Percentiles rank a stretch among this genome's conserved stretches.
Evolutionary conservation across 2,797 vertebrate species (phyloP).

Genomic region (Limnodromus scolopaceus): DNA sequence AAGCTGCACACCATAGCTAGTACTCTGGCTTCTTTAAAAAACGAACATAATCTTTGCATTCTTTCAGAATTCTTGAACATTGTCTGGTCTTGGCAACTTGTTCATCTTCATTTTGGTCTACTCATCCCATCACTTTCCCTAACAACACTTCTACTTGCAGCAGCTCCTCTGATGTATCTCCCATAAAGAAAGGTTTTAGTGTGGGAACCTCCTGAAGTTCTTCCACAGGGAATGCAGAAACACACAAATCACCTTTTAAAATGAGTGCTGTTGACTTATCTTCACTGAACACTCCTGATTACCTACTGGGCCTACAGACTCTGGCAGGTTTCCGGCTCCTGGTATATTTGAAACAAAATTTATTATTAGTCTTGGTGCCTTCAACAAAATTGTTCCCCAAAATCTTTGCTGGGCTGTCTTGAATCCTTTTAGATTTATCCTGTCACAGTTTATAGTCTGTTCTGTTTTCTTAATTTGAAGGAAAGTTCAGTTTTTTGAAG

Average conservation of each 20-base stretch:
- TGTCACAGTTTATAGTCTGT: not conserved
- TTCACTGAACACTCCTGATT: not conserved
- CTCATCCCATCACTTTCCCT: not conserved
- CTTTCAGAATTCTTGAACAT: not conserved
- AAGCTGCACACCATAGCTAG: not conserved
- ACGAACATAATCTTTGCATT: not conserved
- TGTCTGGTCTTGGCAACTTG: not conserved
- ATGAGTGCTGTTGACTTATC: not conserved
- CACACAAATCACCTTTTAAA: not conserved
- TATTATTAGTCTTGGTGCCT: not conserved
- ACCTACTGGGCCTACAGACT: not conserved
- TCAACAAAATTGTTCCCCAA: not conserved
- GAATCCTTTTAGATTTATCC: not conserved
- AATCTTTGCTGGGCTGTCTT: not conserved
- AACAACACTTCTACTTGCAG: not conserved
- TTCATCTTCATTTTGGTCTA: not conserved
- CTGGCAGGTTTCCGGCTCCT: not conserved
- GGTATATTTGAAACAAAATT: not conserved
- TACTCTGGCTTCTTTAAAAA: not conserved
- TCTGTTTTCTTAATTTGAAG: not conserved
- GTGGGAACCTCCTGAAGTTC: not conserved
- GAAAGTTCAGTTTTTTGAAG: not conserved
- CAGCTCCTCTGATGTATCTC: not conserved
- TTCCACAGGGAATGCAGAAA: not conserved
- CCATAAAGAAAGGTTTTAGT: not conserved